phyloP scores from a whole-genome alignment of 2,113 vertebrate genomes.

The Ailurus styani region DNA sequence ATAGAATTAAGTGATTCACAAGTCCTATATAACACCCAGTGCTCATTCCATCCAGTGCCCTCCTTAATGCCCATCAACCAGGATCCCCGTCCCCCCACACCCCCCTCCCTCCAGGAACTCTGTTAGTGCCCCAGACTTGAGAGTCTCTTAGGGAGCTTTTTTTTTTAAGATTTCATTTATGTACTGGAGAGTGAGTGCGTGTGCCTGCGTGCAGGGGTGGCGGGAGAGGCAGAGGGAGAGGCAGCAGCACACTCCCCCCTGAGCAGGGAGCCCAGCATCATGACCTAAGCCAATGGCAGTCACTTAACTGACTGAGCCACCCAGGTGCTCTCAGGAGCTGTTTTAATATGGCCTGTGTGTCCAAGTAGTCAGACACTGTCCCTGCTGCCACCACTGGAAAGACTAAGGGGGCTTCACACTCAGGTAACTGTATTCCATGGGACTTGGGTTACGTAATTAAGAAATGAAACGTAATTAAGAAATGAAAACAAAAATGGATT shows the following conservation, averaged over 20 bases:
- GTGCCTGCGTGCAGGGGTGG: no score
- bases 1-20: rapidly evolving
- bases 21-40: no score
- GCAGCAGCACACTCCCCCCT: no score
- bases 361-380: rapidly evolving
- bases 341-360: background rate
- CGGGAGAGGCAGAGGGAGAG: no score
- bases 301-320: no score
- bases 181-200: background rate
- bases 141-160: background rate
- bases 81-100: no score
- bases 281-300: no score
- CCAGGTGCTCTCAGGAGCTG: no score
- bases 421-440: background rate
- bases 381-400: background rate
- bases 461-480: background rate
- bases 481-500: background rate
- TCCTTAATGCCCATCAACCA: background rate
- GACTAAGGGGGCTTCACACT: rapidly evolving
- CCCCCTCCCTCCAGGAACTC: background rate
- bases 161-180: no score
- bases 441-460: rapidly evolving
- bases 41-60: no score
- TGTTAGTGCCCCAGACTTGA: background rate
- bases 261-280: no score